phyloP scores from a whole-genome alignment of 2,888 invertebrate species.

The Drosophila pseudotakahashii region DNA sequence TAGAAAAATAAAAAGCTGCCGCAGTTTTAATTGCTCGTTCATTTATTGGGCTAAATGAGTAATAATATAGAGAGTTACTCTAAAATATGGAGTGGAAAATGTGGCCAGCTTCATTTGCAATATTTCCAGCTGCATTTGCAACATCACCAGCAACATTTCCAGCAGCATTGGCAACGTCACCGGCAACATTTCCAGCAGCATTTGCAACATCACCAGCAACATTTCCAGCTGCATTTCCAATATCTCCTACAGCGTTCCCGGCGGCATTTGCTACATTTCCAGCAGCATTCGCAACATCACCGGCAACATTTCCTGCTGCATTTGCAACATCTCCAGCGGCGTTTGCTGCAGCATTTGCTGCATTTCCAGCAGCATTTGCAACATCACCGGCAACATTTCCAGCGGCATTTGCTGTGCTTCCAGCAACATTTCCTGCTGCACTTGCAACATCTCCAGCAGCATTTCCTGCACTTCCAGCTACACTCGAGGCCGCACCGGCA shows the following conservation, averaged over 20 bases:
- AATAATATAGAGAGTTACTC: neutral
- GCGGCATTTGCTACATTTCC: neutral
- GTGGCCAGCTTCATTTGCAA: slow-evolving; percentile 19
- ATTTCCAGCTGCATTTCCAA: slow-evolving; percentile 7
- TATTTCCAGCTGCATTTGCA: slow-evolving; percentile 14
- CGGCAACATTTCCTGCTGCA: slow-evolving; percentile 10
- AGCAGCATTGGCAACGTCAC: slow-evolving; percentile 1
- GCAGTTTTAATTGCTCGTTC: slow-evolving; percentile 5
- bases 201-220: neutral
- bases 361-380: slow-evolving; percentile 4
- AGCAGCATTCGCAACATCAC: neutral
- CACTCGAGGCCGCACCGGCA: neutral
- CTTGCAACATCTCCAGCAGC: slow-evolving; percentile 2
- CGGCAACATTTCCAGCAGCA: slow-evolving; percentile 2
- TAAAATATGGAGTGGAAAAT: slow-evolving; percentile 32
- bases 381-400: neutral
- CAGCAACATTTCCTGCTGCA: slow-evolving; percentile 1
- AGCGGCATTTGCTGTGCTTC: neutral
- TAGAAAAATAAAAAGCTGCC: neutral
- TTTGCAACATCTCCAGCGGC: slow-evolving; percentile 6
- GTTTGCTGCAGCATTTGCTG: slow-evolving; percentile 9
- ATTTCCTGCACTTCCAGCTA: neutral
- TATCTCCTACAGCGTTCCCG: slow-evolving; percentile 9
- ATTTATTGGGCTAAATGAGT: slow-evolving; percentile 22
- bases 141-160: slow-evolving; percentile 18